phyloP scores from a whole-genome alignment of 2,888 invertebrate genomes.

The Homarus gammarus region DNA sequence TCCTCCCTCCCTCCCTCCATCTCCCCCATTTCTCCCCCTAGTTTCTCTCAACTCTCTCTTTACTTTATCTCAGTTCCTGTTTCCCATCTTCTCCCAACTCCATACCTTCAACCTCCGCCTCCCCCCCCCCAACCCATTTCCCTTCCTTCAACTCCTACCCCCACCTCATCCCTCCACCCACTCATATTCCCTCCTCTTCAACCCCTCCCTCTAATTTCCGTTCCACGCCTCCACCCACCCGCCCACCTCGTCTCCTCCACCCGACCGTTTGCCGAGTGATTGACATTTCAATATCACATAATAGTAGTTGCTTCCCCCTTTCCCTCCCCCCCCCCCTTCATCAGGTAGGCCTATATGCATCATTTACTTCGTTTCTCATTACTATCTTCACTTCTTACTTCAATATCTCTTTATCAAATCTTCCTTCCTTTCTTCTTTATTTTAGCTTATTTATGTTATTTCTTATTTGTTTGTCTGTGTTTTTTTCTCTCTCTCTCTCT shows the following conservation, averaged over 20 bases:
- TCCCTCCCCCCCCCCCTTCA: conserved; percentile 14
- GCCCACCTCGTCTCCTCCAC: neutral
- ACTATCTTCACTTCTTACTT: neutral
- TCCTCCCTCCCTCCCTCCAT: no score
- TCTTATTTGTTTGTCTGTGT: neutral
- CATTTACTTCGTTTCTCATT: neutral
- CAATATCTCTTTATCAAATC: neutral
- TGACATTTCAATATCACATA: conserved; percentile 34
- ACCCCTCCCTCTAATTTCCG: neutral
- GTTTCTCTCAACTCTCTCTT: no score
- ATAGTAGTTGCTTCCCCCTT: conserved; percentile 2
- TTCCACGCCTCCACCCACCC: neutral
- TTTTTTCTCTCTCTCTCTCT: neutral
- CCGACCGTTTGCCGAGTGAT: conserved; percentile 6
- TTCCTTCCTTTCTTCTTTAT: neutral
- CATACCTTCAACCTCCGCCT: no score
- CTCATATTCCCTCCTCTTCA: neutral
- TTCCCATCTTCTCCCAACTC: no score
- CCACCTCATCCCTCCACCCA: neutral
- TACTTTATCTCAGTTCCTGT: no score
- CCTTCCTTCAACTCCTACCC: no score
- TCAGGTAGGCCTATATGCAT: neutral
- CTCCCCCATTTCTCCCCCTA: neutral
- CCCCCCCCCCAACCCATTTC: no score
- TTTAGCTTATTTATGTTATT: neutral